Conservation (phyloP, 1,140 invertebrate genomes). For the Drosophila rufa region DNA sequence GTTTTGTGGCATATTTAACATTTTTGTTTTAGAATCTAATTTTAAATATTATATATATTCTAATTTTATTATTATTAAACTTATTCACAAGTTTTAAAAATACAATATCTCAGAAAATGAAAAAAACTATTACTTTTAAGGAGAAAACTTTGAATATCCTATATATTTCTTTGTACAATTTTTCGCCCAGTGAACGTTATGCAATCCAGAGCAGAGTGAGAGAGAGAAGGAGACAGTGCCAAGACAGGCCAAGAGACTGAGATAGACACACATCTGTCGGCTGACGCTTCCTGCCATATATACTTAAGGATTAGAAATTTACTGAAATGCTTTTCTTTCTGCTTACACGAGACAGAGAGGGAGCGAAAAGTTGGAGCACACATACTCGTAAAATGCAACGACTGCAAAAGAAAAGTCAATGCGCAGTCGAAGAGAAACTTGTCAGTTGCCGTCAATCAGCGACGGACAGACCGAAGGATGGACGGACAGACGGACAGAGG, state of each 20-base stretch:
- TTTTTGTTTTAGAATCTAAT: too few species aligned
- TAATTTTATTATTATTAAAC: neutral
- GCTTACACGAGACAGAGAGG: constrained; percentile 33
- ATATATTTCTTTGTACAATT: neutral
- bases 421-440: constrained; percentile 82
- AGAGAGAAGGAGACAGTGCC: constrained; percentile 14
- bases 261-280: constrained; percentile 56
- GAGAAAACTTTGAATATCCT: neutral
- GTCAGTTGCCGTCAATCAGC: constrained; percentile 82
- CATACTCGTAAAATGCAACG: constrained; percentile 83
- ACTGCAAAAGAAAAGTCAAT: constrained; percentile 81
- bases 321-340: constrained; percentile 76
- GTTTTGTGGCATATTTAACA: too few species aligned
- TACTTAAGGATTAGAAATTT: constrained; percentile 84
- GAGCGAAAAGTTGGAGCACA: constrained; percentile 66
- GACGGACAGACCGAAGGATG: constrained; percentile 15
- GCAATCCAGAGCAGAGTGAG: constrained; percentile 20
- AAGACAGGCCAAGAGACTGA: constrained; percentile 35
- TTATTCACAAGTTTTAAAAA: neutral
- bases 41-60: neutral
- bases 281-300: constrained; percentile 81
- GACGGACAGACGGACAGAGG: constrained; percentile 13
- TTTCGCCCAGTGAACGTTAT: constrained; percentile 38
- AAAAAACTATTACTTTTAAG: too few species aligned
- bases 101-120: neutral